phyloP scores from a whole-genome alignment of 2,888 invertebrate genomes.

The Argyra leucocephala region DNA sequence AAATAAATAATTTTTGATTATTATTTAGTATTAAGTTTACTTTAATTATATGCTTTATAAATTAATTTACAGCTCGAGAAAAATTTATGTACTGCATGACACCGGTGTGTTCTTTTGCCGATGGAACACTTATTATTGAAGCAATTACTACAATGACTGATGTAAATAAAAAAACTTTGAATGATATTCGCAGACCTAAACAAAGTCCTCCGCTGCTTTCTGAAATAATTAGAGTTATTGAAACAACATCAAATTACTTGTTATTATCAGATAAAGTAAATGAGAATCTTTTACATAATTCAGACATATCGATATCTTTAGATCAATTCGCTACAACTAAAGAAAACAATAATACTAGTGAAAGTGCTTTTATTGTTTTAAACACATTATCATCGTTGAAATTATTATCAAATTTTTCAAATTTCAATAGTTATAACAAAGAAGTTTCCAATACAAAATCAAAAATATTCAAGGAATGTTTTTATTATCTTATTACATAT shows the following conservation, averaged over 20 bases:
- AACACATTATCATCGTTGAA: slow-evolving; percentile 51
- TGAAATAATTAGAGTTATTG: slow-evolving; percentile 61
- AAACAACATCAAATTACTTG: slow-evolving; percentile 43
- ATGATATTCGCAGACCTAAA: slow-evolving; percentile 42
- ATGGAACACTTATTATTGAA: slow-evolving; percentile 29
- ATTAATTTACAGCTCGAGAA: slow-evolving; percentile 33
- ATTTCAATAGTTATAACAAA: slow-evolving; percentile 22
- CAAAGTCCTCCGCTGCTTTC: slow-evolving; percentile 59
- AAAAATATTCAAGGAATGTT: slow-evolving; percentile 63
- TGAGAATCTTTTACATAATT: slow-evolving; percentile 37
- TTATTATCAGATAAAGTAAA: slow-evolving; percentile 36
- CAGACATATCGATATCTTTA: slow-evolving; percentile 36
- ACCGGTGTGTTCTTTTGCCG: slow-evolving; percentile 32
- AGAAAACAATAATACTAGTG: slow-evolving; percentile 47
- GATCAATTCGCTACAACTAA: slow-evolving; percentile 42
- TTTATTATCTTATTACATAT: slow-evolving; percentile 71
- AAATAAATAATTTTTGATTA: neutral
- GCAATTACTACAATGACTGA: slow-evolving; percentile 17
- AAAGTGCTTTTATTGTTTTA: slow-evolving; percentile 53
- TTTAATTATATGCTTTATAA: neutral
- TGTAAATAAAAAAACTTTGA: slow-evolving; percentile 27
- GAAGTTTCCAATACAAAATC: slow-evolving; percentile 31
- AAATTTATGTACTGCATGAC: slow-evolving; percentile 40
- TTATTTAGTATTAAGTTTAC: slow-evolving; percentile 11
- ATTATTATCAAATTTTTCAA: slow-evolving; percentile 43